phyloP scores from a whole-genome alignment of 2,797 vertebrate genomes.

The Melanotaenia boesemani region DNA sequence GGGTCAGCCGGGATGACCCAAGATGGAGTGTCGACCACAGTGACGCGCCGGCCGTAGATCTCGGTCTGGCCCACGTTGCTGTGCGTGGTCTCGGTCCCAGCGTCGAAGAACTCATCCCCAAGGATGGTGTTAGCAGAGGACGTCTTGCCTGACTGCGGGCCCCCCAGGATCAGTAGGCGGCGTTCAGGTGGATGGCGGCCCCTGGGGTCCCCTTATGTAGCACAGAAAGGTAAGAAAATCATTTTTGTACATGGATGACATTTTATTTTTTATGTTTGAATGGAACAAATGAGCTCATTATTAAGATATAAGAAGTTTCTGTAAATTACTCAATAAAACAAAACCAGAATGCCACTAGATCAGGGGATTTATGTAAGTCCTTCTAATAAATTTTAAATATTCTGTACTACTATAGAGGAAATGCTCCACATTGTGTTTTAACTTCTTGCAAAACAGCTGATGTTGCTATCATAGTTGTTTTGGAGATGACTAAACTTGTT shows the following conservation, averaged over 20 bases:
- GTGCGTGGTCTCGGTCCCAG: slow-evolving; percentile 50
- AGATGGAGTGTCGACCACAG: slow-evolving; percentile 80
- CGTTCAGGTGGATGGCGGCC: slow-evolving; percentile 74
- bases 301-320: not conserved
- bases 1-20: slow-evolving; percentile 65
- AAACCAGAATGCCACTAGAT: not conserved
- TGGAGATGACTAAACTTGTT: not conserved
- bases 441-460: not conserved
- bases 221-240: slow-evolving; percentile 4
- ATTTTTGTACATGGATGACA: not conserved
- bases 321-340: not conserved
- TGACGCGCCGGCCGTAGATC: slow-evolving; percentile 73
- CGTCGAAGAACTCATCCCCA: slow-evolving; percentile 70
- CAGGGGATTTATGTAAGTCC: not conserved
- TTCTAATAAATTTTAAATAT: not conserved
- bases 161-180: slow-evolving; percentile 83
- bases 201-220: slow-evolving; percentile 66
- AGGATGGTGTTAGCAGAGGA: slow-evolving; percentile 84
- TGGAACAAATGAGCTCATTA: not conserved
- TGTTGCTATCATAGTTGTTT: not conserved
- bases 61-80: slow-evolving; percentile 78
- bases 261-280: not conserved
- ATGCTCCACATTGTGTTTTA: not conserved
- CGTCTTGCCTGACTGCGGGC: slow-evolving; percentile 84
- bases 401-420: not conserved